Conservation (phyloP, 2,113 vertebrate species). For the Strix uralensis region DNA sequence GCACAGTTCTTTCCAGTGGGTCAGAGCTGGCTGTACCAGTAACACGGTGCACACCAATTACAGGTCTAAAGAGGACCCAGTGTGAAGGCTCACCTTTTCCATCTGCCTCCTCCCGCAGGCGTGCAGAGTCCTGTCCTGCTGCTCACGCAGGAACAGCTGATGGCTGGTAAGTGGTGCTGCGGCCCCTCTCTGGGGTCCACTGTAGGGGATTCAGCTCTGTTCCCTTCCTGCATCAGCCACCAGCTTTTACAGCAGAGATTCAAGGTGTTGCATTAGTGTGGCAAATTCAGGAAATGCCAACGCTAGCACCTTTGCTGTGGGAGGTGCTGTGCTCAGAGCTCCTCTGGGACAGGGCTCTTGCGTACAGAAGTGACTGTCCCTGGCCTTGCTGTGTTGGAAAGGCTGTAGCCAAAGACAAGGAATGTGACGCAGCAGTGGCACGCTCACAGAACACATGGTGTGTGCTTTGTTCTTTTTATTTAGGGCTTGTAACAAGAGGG, state of each 20-base stretch:
- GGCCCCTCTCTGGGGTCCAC: background rate
- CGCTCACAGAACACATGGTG: conserved; percentile 31
- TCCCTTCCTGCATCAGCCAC: background rate
- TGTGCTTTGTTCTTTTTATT: conserved; percentile 80
- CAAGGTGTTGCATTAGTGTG: too few species aligned
- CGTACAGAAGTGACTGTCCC: rapidly evolving
- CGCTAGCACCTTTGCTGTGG: rapidly evolving
- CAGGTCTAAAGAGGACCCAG: background rate
- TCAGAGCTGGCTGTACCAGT: background rate
- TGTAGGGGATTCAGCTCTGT: rapidly evolving
- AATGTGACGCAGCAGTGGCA: background rate
- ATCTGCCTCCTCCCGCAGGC: background rate
- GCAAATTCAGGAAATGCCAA: background rate
- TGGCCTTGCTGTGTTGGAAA: rapidly evolving
- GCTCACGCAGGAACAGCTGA: background rate
- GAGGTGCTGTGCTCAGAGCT: background rate
- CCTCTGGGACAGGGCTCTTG: background rate
- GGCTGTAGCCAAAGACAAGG: background rate
- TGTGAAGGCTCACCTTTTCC: background rate
- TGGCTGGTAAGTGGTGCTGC: background rate
- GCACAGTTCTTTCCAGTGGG: background rate
- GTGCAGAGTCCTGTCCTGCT: background rate
- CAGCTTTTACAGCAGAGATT: background rate
- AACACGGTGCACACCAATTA: background rate
- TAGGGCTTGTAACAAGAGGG: conserved; percentile 75